phyloP scores from a whole-genome alignment of 1,140 invertebrate genomes.

The Hylyphantes graminicola region DNA sequence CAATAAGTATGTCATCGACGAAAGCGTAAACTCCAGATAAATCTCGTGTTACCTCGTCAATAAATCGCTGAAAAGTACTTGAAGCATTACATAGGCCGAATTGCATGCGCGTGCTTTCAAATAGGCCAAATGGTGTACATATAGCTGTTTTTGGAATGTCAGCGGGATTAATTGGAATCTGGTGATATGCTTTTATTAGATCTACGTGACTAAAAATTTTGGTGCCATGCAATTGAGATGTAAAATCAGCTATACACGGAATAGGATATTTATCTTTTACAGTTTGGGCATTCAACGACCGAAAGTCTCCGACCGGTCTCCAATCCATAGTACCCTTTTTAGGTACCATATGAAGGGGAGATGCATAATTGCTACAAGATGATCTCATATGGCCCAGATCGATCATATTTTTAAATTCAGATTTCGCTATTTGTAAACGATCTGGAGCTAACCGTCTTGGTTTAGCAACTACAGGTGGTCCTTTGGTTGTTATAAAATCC shows the following conservation, averaged over 20 bases:
- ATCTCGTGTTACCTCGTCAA: constrained; percentile 35
- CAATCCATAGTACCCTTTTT: constrained; percentile 58
- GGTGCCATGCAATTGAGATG: constrained; percentile 23
- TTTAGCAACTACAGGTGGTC: constrained; percentile 11
- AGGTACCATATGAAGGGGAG: constrained; percentile 63
- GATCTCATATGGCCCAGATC: constrained; percentile 53
- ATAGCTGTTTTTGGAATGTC: constrained; percentile 57
- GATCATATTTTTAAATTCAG: constrained; percentile 47
- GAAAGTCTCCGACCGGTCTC: constrained; percentile 50
- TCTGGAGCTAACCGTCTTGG: constrained; percentile 11
- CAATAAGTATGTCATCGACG: constrained; percentile 66
- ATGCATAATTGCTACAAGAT: constrained; percentile 61
- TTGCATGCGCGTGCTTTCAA: constrained; percentile 55
- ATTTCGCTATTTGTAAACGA: constrained; percentile 26
- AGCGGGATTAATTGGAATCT: constrained; percentile 31
- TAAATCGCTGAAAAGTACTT: constrained; percentile 52
- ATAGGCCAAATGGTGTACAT: constrained; percentile 46
- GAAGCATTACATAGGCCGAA: constrained; percentile 58
- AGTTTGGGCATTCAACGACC: constrained; percentile 49
- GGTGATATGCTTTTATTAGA: constrained; percentile 37
- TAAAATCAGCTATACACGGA: constrained; percentile 53
- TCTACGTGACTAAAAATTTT: constrained; percentile 15
- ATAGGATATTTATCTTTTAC: constrained; percentile 56
- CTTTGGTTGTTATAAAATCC: constrained; percentile 47
- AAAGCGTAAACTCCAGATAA: constrained; percentile 22